Base-by-base conservation (phyloP, 2,113 vertebrate species). In the Aix galericulata region DNA sequence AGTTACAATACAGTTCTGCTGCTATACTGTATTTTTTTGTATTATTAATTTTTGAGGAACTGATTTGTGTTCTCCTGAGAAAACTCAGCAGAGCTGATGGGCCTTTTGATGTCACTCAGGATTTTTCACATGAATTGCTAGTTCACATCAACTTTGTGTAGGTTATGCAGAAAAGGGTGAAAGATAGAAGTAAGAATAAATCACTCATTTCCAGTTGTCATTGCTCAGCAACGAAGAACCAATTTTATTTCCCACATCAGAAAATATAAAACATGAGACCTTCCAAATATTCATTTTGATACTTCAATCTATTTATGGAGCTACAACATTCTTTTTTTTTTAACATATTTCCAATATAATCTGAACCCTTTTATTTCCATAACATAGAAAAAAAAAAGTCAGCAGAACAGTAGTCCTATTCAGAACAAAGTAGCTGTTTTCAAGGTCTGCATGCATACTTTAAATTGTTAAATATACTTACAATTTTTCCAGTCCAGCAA, bases 401-500 rank as follows among this genome's bases (percentile, higher is more conserved):
- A 74, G 62, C 82, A 75, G 46, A 74, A 92, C 78, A 74, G 71
- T 86, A 86, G 86, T 25, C 32, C 69, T 80, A 94, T 96, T 96
- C 84, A 96, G 72, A 94, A 74, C 36, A 79, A 91, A 38, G 66
- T 58, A 60, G 56, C 58, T 94, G 82, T 71, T 92, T 97, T 96
- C 85, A 96, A 86, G 86, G 88, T 77, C 91, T 94, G 84, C 82
- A 82, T 76, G 62, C 56, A 83, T 96, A 86, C 85, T 95, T 97
- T 80, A 92, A 94, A 97, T 96, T 94, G 89, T 96, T 97, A 79
- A 95, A 85, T 95, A 92, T 59, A 52, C 68, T 96, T 86, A 64
- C 15, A 75, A 21, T 91, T 97, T 97, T 97, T 96, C 89, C 58
- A 71, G 6, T 82, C 86, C 62, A 62, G 48, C 66, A 91, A 81